Evolutionary conservation across 2,113 vertebrate genomes (phyloP).

Genomic region (Bufo bufo): DNA sequence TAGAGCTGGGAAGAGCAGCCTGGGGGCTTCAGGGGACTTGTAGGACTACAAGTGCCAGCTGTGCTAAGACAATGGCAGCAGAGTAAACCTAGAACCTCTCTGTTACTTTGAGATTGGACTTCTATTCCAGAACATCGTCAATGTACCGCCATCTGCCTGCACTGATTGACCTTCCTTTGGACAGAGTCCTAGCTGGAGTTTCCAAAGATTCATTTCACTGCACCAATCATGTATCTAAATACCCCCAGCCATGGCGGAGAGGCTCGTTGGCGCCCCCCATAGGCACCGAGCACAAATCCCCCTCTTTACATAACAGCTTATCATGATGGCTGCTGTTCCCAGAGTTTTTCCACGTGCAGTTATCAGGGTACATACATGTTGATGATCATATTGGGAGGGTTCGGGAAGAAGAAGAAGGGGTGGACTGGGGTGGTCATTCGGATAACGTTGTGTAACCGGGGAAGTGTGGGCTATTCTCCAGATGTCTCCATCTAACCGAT

Average conservation of each 20-base stretch:
- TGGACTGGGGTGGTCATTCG: slow-evolving; percentile 14
- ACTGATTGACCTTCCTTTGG: background rate
- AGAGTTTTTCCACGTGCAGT: background rate
- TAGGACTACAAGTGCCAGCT: slow-evolving; percentile 2
- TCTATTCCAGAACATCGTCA: background rate
- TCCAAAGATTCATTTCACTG: background rate
- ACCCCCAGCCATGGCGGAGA: background rate
- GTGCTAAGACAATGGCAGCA: no score
- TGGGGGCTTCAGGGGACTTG: no score
- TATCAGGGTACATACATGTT: background rate
- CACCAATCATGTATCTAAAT: background rate
- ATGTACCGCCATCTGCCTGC: background rate
- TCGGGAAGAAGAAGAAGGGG: background rate
- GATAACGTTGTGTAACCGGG: slow-evolving; percentile 24
- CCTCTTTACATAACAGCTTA: background rate
- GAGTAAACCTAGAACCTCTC: background rate
- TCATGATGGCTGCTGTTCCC: background rate
- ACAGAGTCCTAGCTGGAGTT: background rate
- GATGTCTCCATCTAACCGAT: slow-evolving; percentile 2
- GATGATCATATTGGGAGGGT: background rate
- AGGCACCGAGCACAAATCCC: background rate
- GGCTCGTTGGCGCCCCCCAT: background rate
- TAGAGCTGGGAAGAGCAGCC: background rate
- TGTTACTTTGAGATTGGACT: background rate
- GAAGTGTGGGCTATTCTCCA: slow-evolving; percentile 20